Conservation (phyloP, 2,113 vertebrate genomes). For the Pelmatolapia mariae region DNA sequence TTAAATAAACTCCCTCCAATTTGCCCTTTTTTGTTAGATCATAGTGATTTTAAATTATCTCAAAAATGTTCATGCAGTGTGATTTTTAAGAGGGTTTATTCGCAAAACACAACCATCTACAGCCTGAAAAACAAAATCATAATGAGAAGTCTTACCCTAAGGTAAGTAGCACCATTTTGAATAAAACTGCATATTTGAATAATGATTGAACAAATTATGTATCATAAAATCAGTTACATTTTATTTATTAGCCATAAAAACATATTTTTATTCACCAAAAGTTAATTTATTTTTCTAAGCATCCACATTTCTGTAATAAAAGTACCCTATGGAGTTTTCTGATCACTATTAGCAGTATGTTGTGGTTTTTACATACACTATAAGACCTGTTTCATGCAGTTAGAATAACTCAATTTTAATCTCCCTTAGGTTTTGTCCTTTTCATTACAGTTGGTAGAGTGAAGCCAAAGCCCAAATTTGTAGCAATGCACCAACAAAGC, state of each 20-base stretch:
- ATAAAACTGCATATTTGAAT: neutral
- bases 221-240: neutral
- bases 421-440: neutral
- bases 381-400: neutral
- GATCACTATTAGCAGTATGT: neutral
- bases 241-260: neutral
- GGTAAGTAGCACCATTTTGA: constrained; percentile 48
- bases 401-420: neutral
- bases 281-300: no score
- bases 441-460: neutral
- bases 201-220: neutral
- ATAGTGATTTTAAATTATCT: neutral
- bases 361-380: neutral
- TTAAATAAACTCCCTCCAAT: neutral
- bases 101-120: neutral
- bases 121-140: neutral
- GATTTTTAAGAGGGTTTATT: neutral
- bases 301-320: neutral
- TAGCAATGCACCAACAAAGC: neutral
- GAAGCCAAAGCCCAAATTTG: neutral
- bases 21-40: neutral
- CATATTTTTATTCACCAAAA: neutral
- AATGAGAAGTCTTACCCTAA: neutral
- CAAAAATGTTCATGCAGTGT: neutral
- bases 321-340: neutral